Evolutionary conservation across 2,797 vertebrate species (phyloP).

Genomic region (Gadopsis bispinosus): DNA sequence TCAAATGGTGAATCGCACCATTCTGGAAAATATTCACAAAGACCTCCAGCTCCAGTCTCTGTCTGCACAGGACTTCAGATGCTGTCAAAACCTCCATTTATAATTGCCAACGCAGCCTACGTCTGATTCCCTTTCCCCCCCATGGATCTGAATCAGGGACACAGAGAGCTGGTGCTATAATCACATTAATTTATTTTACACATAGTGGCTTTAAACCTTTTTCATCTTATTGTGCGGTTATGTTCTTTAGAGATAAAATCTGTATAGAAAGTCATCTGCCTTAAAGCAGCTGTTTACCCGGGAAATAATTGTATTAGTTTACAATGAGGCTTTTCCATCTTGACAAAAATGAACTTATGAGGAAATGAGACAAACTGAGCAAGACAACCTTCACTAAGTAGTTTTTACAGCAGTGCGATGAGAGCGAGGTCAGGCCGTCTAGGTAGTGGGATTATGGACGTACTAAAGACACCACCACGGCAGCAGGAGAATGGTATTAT

Average conservation of each 20-base stretch:
- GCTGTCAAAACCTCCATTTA: too few relatives aligned
- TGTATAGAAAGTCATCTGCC: neutral
- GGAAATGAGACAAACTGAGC: neutral
- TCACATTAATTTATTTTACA: neutral
- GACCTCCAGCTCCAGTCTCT: too few relatives aligned
- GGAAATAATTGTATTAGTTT: neutral
- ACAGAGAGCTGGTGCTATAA: neutral
- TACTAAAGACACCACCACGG: neutral
- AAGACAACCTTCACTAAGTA: neutral
- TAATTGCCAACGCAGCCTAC: too few relatives aligned
- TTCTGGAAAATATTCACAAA: too few relatives aligned
- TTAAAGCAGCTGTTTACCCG: constrained; percentile 1
- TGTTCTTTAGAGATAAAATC: neutral
- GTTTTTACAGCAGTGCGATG: neutral
- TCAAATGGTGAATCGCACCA: too few relatives aligned
- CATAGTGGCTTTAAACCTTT: neutral
- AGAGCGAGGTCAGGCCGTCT: neutral
- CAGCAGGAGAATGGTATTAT: neutral
- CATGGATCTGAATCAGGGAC: neutral
- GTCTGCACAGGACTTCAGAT: too few relatives aligned
- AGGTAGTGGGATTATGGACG: neutral
- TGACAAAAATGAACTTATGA: neutral
- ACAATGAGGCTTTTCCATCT: neutral
- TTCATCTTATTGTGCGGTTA: neutral
- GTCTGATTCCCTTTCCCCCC: neutral